Conservation (phyloP, 2,113 vertebrate genomes). For the Phyllostomus hastatus region DNA sequence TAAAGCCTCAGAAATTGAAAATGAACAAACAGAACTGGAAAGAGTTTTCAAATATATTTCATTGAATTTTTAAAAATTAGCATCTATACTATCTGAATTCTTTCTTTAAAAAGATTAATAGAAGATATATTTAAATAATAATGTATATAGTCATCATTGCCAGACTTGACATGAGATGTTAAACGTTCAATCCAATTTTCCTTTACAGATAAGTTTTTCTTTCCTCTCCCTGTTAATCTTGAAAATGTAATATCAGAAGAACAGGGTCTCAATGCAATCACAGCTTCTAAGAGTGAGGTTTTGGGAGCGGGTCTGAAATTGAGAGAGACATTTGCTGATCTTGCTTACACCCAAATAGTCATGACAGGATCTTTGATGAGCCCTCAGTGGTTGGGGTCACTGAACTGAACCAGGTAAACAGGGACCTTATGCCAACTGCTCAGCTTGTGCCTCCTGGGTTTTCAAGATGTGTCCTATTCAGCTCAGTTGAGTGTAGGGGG, state of each 20-base stretch:
- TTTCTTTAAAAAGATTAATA: background rate
- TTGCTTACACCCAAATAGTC: conserved; percentile 87
- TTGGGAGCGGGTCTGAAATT: conserved; percentile 85
- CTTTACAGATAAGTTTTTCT: background rate
- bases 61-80: background rate
- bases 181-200: background rate
- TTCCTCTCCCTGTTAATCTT: conserved; percentile 83
- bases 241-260: conserved; percentile 80
- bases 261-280: conserved; percentile 82
- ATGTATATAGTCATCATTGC: background rate
- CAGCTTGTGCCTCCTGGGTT: background rate
- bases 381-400: background rate
- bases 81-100: background rate
- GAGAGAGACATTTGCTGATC: conserved; percentile 80
- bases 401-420: background rate
- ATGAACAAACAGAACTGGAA: background rate
- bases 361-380: conserved; percentile 86
- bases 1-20: background rate
- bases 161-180: background rate
- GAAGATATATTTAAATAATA: background rate
- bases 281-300: conserved; percentile 85
- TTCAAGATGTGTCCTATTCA: background rate
- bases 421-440: background rate
- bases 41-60: background rate
- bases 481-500: background rate